Conservation (phyloP, 2,888 invertebrate species). For the Cremastinae sp. region DNA sequence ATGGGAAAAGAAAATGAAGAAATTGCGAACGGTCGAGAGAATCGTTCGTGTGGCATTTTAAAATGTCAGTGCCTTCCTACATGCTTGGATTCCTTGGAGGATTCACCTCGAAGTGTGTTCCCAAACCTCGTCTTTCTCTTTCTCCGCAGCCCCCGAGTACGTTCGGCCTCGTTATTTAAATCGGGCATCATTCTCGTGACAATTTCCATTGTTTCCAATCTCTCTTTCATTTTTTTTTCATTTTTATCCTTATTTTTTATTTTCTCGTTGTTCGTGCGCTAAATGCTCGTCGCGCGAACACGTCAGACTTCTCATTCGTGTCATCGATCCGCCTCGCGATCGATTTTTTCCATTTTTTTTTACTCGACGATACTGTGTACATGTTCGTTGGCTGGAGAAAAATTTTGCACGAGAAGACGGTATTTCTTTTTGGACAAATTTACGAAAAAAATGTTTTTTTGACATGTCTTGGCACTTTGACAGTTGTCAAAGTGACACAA, state of each 20-base stretch:
- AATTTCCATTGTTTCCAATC: slow-evolving; percentile 23
- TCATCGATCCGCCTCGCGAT: slow-evolving; percentile 52
- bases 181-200: too few relatives aligned
- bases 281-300: background rate
- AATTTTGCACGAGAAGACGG: too few relatives aligned
- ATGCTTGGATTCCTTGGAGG: slow-evolving; percentile 53
- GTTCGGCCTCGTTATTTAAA: slow-evolving; percentile 8
- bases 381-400: too few relatives aligned
- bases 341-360: too few relatives aligned
- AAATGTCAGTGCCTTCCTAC: slow-evolving; percentile 78
- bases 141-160: slow-evolving; percentile 6
- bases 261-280: too few relatives aligned
- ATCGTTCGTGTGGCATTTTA: slow-evolving; percentile 72
- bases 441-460: too few relatives aligned
- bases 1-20: slow-evolving; percentile 66
- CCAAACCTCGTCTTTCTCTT: slow-evolving; percentile 22
- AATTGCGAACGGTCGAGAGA: slow-evolving; percentile 64
- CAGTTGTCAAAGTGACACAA: too few relatives aligned
- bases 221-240: too few relatives aligned
- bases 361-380: too few relatives aligned
- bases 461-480: too few relatives aligned
- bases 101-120: background rate
- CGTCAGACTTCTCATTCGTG: slow-evolving; percentile 46
- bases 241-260: too few relatives aligned
- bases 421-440: too few relatives aligned